Conservation (phyloP, 2,113 vertebrate genomes). For the Ceratotherium simum region DNA sequence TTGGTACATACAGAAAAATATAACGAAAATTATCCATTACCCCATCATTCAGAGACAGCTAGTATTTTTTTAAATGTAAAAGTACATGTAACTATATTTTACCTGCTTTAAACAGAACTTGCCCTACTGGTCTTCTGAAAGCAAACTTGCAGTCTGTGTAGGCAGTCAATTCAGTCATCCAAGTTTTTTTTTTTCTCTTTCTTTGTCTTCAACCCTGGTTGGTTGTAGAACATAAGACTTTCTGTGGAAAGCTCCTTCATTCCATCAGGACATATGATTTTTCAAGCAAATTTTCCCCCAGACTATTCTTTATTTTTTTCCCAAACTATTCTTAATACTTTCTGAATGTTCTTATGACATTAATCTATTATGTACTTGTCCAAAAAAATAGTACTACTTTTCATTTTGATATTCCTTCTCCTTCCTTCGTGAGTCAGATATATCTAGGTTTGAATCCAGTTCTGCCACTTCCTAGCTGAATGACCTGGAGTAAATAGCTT, state of each 20-base stretch:
- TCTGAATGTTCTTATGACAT: not conserved
- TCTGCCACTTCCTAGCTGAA: not conserved
- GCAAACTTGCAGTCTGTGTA: not conserved
- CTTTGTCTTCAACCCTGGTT: slow-evolving; percentile 26
- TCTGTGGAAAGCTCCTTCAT: not conserved
- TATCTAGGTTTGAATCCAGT: slow-evolving; percentile 28
- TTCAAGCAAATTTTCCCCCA: not conserved
- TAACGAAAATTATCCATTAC: not conserved
- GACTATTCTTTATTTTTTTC: not conserved
- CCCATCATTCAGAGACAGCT: not conserved
- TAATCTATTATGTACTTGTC: not conserved
- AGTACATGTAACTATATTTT: not conserved
- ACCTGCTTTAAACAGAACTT: slow-evolving; percentile 42
- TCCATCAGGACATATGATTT: not conserved
- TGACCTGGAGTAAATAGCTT: slow-evolving; percentile 10
- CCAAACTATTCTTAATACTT: slow-evolving; percentile 9
- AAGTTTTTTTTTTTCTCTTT: not conserved
- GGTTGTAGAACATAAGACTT: not conserved
- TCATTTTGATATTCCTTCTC: slow-evolving; percentile 17
- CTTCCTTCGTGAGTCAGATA: slow-evolving; percentile 11
- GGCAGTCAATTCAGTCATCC: not conserved
- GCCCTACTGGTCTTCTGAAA: not conserved
- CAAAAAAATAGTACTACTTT: not conserved
- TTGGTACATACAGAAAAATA: slow-evolving; percentile 34
- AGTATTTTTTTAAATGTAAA: not conserved